Percentiles rank a stretch among this genome's conserved stretches.
Evolutionary conservation across 2,797 vertebrate species (phyloP).

Genomic region (Chlorospingus semifuscus): DNA sequence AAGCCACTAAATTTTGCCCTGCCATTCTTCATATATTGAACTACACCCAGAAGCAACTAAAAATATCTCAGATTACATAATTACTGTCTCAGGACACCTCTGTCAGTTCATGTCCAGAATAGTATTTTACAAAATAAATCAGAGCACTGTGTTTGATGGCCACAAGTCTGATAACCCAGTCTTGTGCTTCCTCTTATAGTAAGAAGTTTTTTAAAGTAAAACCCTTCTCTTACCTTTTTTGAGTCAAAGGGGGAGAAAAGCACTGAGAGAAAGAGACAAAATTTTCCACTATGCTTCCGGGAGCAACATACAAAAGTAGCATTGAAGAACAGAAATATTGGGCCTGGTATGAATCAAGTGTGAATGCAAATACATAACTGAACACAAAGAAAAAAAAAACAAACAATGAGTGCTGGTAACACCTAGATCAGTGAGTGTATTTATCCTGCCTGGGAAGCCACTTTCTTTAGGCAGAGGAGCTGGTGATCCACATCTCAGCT

Average conservation of each 20-base stretch:
- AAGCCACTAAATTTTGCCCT: not conserved
- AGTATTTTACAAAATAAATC: not conserved
- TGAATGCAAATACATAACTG: not conserved
- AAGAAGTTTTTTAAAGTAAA: not conserved
- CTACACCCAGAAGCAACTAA: not conserved
- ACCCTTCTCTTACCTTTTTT: not conserved
- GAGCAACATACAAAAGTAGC: not conserved
- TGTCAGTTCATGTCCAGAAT: not conserved
- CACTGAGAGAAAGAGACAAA: not conserved
- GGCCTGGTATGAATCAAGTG: not conserved
- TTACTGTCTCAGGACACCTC: not conserved
- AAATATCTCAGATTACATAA: not conserved
- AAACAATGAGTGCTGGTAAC: not conserved
- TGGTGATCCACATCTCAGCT: fast-evolving
- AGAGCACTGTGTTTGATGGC: not conserved
- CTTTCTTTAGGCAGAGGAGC: not conserved
- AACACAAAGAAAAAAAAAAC: not conserved
- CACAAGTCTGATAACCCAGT: not conserved
- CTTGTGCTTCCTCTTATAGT: not conserved
- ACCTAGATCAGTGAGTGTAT: not conserved
- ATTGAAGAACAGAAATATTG: not conserved
- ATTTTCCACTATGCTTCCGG: not conserved
- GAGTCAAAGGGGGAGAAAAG: not conserved
- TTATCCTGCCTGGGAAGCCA: not conserved
- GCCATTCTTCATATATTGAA: not conserved